Base-by-base conservation (phyloP, 2,888 invertebrate genomes). In the Brachynemurus nebulosus region DNA sequence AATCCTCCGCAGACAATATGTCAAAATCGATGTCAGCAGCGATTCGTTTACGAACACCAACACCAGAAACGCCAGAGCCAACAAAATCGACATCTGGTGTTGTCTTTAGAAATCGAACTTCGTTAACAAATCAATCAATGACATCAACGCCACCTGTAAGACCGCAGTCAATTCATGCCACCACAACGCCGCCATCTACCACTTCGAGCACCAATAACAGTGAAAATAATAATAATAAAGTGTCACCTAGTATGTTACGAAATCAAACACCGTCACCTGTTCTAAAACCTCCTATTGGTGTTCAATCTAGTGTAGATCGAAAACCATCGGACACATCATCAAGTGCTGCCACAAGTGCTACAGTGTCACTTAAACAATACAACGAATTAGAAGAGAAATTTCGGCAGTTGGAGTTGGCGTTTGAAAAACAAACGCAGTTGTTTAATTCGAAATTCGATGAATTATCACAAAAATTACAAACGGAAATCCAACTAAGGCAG, bases 391-490 rank as follows among this genome's bases (percentile, higher is more conserved):
- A 62, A 37, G 64, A 66, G n/a, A 59, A 63, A 54, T 53, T 78
- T 64, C 65, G 67, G 54, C 71, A 69, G 57, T 59, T 78, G 57
- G 76, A 78, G 58, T 66, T 65, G 49, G 63, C 71, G 43, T 60
- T 78, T 52, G 73, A 76, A 58, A 69, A 68, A 55, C 76, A 76
- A 60, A 68, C 71, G 52, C 65, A 70, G 30, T 65, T 64, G 53
- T 71, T 74, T 63, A 73, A 69, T 51, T 66, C 71, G 25, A 72
- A 75, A 49, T 72, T 84, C 45, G 78, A 78, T 46, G 80, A 81
- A 39, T 62, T 84, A 50, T 67, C 68, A 47, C 66, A 64, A 27
- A 73, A 74, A 55, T 60, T 84, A 42, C 70, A 72, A 40, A 64
- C 71, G 40, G 83, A 83, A 60, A 66, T 69, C 2, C 78, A 78